Evolutionary conservation across 2,797 vertebrate species (phyloP), one percentile per base, ranked within the genome.

Genomic region (Chrosomus eos): DNA sequence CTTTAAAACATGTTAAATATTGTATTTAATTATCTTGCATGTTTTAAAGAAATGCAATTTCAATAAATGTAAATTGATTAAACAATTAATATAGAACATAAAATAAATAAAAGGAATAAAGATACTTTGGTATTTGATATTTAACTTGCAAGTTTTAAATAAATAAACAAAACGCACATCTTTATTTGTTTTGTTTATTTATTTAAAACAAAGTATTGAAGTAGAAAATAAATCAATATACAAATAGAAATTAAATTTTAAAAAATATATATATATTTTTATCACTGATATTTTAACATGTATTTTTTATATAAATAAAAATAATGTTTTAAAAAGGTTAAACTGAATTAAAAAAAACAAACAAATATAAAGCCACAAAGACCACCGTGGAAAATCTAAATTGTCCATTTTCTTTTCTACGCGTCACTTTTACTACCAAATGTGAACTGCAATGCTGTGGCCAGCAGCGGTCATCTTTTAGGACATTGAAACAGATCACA

Each of bases 401-500:
- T 23, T 33, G 8, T 33, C 7, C 8, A 21, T 23, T 21, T 60
- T 60, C 16, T 83, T 45, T 80, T 55, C 36, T 66, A 80, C 51
- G 81, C 66, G 83, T 64, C 60, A 38, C 23, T 26, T 80, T 83
- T 88, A 88, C 73, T 83, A 80, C 89, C 89, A 82, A 87, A 91
- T 88, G 87, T 58, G 67, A 80, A 86, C 78, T 88, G 75, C 55
- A 66, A 83, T 83, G 43, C 86, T 51, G 38, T 58, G 84, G 77
- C 33, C 28, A 64, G 68, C 71, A 82, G 76, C 43, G 19, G 84
- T 82, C 81, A 86, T 87, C 85, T 87, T 86, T 88, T 67, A 87
- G 80, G 84, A 86, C 89, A 72, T 33, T 66, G 36, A 83, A 19
- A 84, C 85, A 88, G 87, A 88, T 87, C 80, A 89, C 85, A 91